A percentile compares a stretch with the other conserved stretches of the same genome.
phyloP scores from a whole-genome alignment of 2,888 invertebrate species.

The Coelopa pilipes region DNA sequence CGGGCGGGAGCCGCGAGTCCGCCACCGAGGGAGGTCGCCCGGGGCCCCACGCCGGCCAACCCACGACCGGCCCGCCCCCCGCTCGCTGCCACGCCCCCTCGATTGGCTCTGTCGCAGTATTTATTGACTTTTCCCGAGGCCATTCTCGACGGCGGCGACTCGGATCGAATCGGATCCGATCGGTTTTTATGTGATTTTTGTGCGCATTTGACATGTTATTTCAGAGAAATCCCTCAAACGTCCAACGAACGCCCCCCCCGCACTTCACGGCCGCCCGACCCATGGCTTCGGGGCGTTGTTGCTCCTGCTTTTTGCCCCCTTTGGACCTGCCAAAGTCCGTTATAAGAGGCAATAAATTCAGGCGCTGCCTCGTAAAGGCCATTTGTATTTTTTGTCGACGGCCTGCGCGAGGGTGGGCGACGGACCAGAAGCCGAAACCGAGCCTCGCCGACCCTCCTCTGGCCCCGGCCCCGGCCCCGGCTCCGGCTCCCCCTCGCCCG shows the following conservation, averaged over 20 bases:
- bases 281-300: background rate
- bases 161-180: background rate
- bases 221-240: slow-evolving; percentile 30
- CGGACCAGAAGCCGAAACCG: background rate
- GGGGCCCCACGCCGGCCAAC: background rate
- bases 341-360: slow-evolving; percentile 32
- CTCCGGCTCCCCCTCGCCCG: too few species aligned
- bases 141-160: slow-evolving; percentile 4
- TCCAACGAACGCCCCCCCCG: background rate
- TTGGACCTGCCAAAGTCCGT: slow-evolving; percentile 2
- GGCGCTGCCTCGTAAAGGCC: slow-evolving; percentile 4
- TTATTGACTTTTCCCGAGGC: slow-evolving; percentile 33
- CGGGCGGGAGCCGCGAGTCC: background rate
- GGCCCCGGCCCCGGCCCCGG: too few species aligned
- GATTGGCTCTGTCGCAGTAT: slow-evolving; percentile 2
- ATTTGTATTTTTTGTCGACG: background rate
- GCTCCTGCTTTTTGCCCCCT: background rate
- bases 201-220: slow-evolving; percentile 37
- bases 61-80: slow-evolving; percentile 4
- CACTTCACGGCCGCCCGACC: background rate
- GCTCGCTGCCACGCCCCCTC: background rate
- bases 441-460: too few species aligned
- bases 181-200: slow-evolving; percentile 28
- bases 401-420: slow-evolving; percentile 7
- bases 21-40: background rate